Conservation (phyloP, 2,797 vertebrate species). For the Spinibarbus caldwelli region DNA sequence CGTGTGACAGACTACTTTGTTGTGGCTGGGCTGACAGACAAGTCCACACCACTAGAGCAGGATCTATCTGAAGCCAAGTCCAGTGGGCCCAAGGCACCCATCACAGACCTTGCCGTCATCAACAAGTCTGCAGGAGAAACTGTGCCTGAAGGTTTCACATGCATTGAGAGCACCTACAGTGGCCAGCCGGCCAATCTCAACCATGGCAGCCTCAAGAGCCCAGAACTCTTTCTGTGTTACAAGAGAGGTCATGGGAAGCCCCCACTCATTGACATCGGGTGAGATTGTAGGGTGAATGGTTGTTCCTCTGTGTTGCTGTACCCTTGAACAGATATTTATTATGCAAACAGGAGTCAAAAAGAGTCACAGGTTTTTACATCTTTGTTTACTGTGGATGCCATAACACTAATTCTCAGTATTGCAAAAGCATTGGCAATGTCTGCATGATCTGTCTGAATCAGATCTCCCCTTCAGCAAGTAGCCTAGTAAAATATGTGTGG, state of each 20-base stretch:
- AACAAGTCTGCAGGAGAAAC: conserved; percentile 92
- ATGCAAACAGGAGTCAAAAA: background rate
- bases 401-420: too few relatives aligned
- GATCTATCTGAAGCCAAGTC: conserved; percentile 92
- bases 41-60: conserved; percentile 89
- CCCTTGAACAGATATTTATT: background rate
- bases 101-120: conserved; percentile 94
- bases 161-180: conserved; percentile 90
- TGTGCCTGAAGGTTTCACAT: conserved; percentile 95
- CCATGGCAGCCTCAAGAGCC: conserved; percentile 96
- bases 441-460: background rate
- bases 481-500: background rate
- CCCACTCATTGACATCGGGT: conserved; percentile 95
- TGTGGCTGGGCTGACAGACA: conserved; percentile 95
- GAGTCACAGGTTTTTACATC: background rate
- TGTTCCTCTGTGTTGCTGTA: background rate
- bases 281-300: conserved; percentile 62
- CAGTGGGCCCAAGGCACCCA: conserved; percentile 90
- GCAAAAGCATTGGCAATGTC: too few relatives aligned
- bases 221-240: conserved; percentile 96
- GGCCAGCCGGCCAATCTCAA: conserved; percentile 96
- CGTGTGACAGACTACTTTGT: conserved; percentile 99
- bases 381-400: too few relatives aligned
- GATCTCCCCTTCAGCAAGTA: too few relatives aligned
- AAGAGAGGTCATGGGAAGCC: conserved; percentile 89